Evolutionary conservation across 2,113 vertebrate species (phyloP).

Genomic region (Syngnathus typhle): DNA sequence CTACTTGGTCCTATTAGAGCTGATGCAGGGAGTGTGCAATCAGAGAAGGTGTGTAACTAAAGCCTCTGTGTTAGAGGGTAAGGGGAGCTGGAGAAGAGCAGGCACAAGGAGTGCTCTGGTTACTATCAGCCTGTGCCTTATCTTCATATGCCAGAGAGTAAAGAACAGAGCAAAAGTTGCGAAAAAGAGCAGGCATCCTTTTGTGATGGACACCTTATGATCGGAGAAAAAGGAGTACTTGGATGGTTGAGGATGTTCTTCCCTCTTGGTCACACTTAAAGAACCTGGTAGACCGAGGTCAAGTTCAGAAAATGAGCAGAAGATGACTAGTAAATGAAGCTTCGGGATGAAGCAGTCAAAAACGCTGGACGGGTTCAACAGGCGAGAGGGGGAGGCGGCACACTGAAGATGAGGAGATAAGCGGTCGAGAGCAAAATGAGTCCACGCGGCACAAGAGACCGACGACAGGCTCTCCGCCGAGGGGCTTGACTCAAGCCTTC

Average conservation of each 20-base stretch:
- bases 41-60: constrained; percentile 72
- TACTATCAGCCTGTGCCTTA: constrained; percentile 49
- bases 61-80: constrained; percentile 59
- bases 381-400: constrained; percentile 12
- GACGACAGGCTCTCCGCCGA: constrained; percentile 64
- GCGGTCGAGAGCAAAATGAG: constrained; percentile 47
- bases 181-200: constrained; percentile 41
- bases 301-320: constrained; percentile 19
- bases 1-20: constrained; percentile 36
- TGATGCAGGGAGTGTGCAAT: constrained; percentile 65
- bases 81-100: constrained; percentile 59
- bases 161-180: constrained; percentile 31
- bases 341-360: constrained; percentile 48
- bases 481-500: constrained; percentile 59
- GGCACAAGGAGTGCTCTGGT: constrained; percentile 65
- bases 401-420: constrained; percentile 36
- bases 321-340: constrained; percentile 42
- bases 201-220: constrained; percentile 42
- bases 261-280: constrained; percentile 48
- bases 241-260: constrained; percentile 44
- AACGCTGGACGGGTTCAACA: constrained; percentile 30
- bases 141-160: constrained; percentile 51
- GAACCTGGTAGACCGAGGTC: constrained; percentile 16
- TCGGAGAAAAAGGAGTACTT: constrained; percentile 32
- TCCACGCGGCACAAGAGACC: constrained; percentile 38